Conservation (phyloP, 2,113 vertebrate genomes). For the Piaya cayana region DNA sequence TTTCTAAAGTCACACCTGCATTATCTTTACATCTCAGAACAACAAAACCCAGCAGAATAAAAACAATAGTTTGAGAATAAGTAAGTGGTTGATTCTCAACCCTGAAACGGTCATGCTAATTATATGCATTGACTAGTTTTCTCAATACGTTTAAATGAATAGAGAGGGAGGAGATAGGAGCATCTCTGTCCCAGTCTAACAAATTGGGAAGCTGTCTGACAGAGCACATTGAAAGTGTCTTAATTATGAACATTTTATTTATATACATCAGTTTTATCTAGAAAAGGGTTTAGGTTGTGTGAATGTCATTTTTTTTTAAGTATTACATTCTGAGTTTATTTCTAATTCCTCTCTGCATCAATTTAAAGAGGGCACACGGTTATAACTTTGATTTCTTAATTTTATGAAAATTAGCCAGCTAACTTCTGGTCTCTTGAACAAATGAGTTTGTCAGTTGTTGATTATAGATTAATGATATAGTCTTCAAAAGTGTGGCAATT, state of each 20-base stretch:
- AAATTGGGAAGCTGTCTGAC: neutral
- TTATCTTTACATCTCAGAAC: neutral
- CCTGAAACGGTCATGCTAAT: neutral
- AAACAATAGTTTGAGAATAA: neutral
- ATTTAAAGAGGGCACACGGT: conserved; percentile 65
- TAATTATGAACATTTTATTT: conserved; percentile 23
- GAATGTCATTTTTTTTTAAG: conserved; percentile 68
- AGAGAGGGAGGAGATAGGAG: neutral
- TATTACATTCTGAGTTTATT: conserved; percentile 48
- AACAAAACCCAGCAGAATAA: neutral
- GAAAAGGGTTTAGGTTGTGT: conserved; percentile 42
- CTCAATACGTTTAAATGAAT: neutral
- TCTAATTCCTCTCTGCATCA: conserved; percentile 48
- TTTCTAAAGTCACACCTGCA: neutral
- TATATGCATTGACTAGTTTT: neutral
- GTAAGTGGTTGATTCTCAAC: neutral
- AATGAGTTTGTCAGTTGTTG: conserved; percentile 56
- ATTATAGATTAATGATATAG: conserved; percentile 58
- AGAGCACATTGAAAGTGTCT: neutral
- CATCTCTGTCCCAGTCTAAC: neutral
- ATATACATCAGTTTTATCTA: neutral
- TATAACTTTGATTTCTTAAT: conserved; percentile 73
- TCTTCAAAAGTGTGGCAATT: conserved; percentile 35
- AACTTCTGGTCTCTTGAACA: conserved; percentile 69
- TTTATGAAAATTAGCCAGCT: conserved; percentile 67